Base-by-base conservation (phyloP, 2,113 vertebrate genomes). In the Neolamprologus longior region DNA sequence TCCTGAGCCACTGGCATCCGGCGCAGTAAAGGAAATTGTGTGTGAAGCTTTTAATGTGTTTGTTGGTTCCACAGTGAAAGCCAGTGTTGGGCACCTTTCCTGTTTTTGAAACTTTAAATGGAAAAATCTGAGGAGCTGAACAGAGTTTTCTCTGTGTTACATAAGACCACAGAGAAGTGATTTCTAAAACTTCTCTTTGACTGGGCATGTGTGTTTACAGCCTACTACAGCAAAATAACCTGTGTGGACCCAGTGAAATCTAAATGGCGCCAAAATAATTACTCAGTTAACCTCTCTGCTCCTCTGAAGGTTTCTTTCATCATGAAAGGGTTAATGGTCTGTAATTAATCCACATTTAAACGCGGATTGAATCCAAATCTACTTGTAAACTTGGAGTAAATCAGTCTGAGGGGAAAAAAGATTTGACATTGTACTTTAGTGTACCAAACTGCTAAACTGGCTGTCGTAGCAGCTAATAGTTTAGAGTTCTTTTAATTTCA, bases 221-320 rank as follows among this genome's bases (percentile, higher is more conserved):
- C 24, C 4, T 57, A 50, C 42, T 66, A 68, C 19, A 82, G 82
- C 86, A 82, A 71, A 68, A 88, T 58, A 83, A 47, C 63, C 14
- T 82, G 82, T 86, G 93, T 17, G 40, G 86, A 86, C 58, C 84
- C 35, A 12, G 4, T 79, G 73, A 81, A 92, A 86, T 91, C 47
- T 71, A 90, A 89, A 92, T n/a, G 26, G 42, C 42, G 47, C 78
- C 89, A 94, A 91, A 92, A 92, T 92, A 92, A 94, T 95, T 89
- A 89, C 79, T 66, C 86, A 91, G 58, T 89, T 88, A 80, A 93
- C 88, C 53, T 79, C 78, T 63, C 24, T 47, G 26, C 31, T 1
- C 55, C 12, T 78, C 50, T 88, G 83, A 90, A 85, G 42, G 71
- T n/a, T 26, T 55, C 66, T 73, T 58, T 52, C 78, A 80, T 63